Percentiles rank a stretch among this genome's conserved stretches.
phyloP scores from a whole-genome alignment of 2,113 vertebrate species.

The Acrocephalus arundinaceus region DNA sequence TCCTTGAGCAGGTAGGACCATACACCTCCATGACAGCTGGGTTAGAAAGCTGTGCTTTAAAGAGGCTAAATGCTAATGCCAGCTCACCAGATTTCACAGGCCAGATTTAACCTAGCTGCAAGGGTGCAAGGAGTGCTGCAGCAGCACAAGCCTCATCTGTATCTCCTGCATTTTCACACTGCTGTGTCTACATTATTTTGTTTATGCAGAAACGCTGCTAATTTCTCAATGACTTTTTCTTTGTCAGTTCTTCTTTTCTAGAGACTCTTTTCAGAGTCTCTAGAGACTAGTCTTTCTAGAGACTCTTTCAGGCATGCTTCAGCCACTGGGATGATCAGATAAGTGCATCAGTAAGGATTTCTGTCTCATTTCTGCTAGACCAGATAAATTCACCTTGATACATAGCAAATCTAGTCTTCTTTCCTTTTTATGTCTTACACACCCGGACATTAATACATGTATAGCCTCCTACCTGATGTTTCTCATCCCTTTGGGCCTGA shows the following conservation, averaged over 20 bases:
- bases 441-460: rapidly evolving
- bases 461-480: not conserved
- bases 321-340: not conserved
- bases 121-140: conserved; percentile 1
- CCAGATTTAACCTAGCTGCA: conserved; percentile 33
- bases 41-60: conserved; percentile 33
- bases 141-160: not conserved
- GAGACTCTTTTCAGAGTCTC: not conserved
- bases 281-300: not conserved
- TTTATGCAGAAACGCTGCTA: not conserved
- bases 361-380: not conserved
- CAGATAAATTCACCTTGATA: not conserved
- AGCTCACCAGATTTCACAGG: conserved; percentile 16
- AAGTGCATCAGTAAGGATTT: not conserved
- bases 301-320: not conserved
- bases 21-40: not conserved
- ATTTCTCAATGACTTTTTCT: not conserved
- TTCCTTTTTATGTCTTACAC: not conserved
- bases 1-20: not conserved
- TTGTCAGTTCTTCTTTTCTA: not conserved
- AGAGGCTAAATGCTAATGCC: conserved; percentile 30
- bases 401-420: not conserved
- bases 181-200: not conserved
- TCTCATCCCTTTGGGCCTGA: not conserved
- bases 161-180: not conserved